Base-by-base conservation (phyloP, 2,888 invertebrate genomes). In the Drosophila monieri region DNA sequence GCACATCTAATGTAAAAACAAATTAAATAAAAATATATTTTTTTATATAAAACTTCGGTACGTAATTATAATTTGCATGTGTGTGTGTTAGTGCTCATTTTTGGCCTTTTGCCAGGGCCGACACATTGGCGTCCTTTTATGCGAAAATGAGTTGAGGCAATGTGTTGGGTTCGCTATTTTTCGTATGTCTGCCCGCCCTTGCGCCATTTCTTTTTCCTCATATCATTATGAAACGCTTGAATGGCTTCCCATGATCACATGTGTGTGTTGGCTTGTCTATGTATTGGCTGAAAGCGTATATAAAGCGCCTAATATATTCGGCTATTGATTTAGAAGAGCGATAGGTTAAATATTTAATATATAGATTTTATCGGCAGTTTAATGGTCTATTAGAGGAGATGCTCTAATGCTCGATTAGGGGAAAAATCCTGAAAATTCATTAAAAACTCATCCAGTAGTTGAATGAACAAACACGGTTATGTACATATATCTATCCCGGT, bases 91-190 rank as follows among this genome's bases (percentile, higher is more conserved):
- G 21, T 64, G 44, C 21, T 69, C 73, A 74, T 78, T 80, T 85
- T 86, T 85, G 84, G 84, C 85, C 78, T 79, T 79, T 78, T 75
- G 87, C 87, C 84, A 86, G 60, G 30, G 51, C 78, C 87, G 84
- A 81, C 84, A 85, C 87, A 77, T 78, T 86, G 84, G 84, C 84
- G 84, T 86, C 84, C 74, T 78, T 81, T 85, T 86, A 81, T 86
- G 81, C 65, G 81, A 84, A 85, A 85, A 85, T 85, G 85, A 87
- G 85, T 78, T 81, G 85, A 81, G 72, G 81, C 64, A 80, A 80
- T 80, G 72, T 80, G 80, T 80, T 86, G 72, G 53, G 51, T 47
- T 65, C 60, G 61, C 58, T 64, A 74, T 70, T 74, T 67, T 68
- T 61, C 62, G 47, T 55, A 70, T 70, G 60, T 70, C 41, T 49